Evolutionary conservation across 2,113 vertebrate species (phyloP).

Genomic region (Sceloporus tristichus): DNA sequence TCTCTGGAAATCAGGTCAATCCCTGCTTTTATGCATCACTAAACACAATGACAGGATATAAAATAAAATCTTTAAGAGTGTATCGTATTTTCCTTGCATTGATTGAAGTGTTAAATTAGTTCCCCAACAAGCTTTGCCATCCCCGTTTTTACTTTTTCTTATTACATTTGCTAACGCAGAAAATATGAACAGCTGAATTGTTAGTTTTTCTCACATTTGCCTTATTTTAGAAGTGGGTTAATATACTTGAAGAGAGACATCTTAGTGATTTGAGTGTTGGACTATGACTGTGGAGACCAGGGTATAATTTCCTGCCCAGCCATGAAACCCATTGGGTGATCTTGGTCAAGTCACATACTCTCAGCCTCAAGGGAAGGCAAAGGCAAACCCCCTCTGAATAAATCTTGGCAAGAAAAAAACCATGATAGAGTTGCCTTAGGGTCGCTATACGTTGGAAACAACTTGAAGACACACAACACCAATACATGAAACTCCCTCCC

Average conservation of each 20-base stretch:
- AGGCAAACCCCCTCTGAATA: no score
- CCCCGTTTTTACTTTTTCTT: not conserved
- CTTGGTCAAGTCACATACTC: no score
- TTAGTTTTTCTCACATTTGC: not conserved
- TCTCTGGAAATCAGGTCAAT: constrained; percentile 18
- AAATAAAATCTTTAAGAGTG: constrained; percentile 3
- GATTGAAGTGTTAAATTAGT: not conserved
- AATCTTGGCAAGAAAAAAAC: no score
- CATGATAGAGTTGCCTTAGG: no score
- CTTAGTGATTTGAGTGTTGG: no score
- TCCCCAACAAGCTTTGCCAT: not conserved
- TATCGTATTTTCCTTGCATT: not conserved
- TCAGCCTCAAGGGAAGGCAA: no score
- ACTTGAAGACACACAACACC: no score
- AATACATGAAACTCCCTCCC: no score
- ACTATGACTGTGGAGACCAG: no score
- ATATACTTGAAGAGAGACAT: not conserved
- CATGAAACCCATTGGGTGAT: no score
- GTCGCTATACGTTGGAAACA: no score
- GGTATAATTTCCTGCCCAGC: no score
- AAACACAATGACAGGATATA: constrained; percentile 11
- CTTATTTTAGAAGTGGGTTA: constrained; percentile 8
- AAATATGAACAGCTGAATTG: not conserved
- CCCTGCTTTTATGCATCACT: constrained; percentile 24
- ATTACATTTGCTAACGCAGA: constrained; percentile 1